Base-by-base conservation (phyloP, 2,888 invertebrate genomes). In the Netelia inedita region DNA sequence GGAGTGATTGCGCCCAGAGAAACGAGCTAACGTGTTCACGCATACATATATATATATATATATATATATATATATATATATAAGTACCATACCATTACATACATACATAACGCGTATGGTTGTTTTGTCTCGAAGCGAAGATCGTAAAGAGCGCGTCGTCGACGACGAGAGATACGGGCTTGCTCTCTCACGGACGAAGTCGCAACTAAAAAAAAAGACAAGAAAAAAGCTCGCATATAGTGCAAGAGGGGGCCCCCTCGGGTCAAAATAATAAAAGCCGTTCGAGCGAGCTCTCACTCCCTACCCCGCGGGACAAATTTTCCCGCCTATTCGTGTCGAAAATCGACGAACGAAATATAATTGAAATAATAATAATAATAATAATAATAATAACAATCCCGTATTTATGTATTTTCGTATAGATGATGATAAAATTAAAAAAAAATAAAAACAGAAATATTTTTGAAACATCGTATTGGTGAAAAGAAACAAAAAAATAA, bases 121-220 rank as follows among this genome's bases (percentile, higher is more conserved):
- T 43, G 28, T 79, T 46, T 76, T 55, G 59, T 71, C 79, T 79
- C n/a, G 72, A 59, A 59, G 76, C 50, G 35, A 55, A 72, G 76
- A 73, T 84, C 84, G 80, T 84, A 80, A 84, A 84, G 76, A 72
- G 43, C 55, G 68, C 84, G 66, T 76, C 68, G 41, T 68, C 79
- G 59, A 57, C 28, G 53, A 66, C 65, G 50, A 71, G 50, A 71
- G 79, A 73, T 66, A 57, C 73, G 66, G 69, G 65, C 71, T 79
- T 46, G 55, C n/a, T 65, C 59, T 83, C 66, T 72, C 76, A 75
- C 59, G 55, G 59, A 43, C 41, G 8, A 10, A n/a, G 28, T 28
- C 28, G 5, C 28, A 28, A 5, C 3, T n/a, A 28, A 63, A 65
- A 66, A 23, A 21, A 74, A 79, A 65, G 72, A 28, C 5, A 63